phyloP scores from a whole-genome alignment of 2,113 vertebrate genomes.

The Scatophagus argus region DNA sequence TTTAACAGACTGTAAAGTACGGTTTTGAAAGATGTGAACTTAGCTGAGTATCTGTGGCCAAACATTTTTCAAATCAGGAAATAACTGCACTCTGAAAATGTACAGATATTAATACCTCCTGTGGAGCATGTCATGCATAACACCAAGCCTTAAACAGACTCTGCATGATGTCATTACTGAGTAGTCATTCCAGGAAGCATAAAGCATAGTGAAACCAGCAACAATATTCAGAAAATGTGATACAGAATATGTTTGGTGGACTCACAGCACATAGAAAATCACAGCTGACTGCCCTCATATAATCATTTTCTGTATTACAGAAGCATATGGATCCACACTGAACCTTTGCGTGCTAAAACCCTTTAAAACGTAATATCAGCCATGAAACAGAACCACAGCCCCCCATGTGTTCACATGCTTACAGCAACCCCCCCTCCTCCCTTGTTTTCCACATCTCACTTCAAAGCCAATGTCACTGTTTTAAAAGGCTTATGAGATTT shows the following conservation, averaged over 20 bases:
- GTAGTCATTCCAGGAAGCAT: slow-evolving; percentile 3
- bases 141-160: slow-evolving; percentile 8
- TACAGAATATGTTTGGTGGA: neutral
- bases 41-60: neutral
- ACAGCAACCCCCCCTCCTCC: too few relatives aligned
- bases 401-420: slow-evolving; percentile 32
- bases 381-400: neutral
- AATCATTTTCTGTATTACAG: neutral
- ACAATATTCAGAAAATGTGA: neutral
- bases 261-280: neutral
- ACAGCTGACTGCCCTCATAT: neutral
- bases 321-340: neutral
- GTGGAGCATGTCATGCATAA: neutral
- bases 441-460: slow-evolving; percentile 44
- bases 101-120: neutral
- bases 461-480: neutral
- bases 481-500: neutral
- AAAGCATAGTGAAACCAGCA: slow-evolving; percentile 4
- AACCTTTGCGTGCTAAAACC: neutral
- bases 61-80: neutral
- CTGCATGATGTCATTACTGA: slow-evolving; percentile 51
- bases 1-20: neutral
- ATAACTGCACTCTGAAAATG: neutral
- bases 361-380: neutral
- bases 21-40: too few relatives aligned